A percentile compares a stretch with the other conserved stretches of the same genome.
phyloP scores from a whole-genome alignment of 2,113 vertebrate genomes.

The Callorhinus ursinus region DNA sequence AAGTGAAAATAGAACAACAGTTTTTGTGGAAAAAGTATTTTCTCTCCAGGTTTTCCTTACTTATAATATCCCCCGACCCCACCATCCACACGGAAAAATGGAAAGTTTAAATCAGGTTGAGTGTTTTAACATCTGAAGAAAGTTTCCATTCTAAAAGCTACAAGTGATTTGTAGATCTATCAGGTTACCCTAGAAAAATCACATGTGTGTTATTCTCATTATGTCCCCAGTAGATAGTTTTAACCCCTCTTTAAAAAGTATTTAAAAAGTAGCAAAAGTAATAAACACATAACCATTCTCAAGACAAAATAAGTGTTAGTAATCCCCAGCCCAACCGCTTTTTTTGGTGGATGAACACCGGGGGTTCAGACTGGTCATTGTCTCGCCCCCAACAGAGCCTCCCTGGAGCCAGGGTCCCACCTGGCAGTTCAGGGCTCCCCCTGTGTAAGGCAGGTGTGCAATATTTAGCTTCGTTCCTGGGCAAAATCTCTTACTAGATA shows the following conservation, averaged over 20 bases:
- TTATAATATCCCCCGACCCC: background rate
- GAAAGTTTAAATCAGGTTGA: background rate
- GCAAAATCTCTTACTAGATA: background rate
- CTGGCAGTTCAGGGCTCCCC: background rate
- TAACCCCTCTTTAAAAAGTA: background rate
- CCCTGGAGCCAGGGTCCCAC: background rate
- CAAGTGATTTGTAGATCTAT: background rate
- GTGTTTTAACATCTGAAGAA: background rate
- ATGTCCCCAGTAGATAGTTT: background rate
- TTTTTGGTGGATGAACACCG: background rate
- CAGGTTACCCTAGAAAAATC: background rate
- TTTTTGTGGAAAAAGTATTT: background rate
- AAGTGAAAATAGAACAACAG: background rate
- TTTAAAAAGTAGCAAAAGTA: background rate
- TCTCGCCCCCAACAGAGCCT: no score
- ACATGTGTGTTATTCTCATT: background rate
- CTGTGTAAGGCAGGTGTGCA: rapidly evolving
- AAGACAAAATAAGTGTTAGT: background rate
- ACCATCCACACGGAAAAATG: background rate
- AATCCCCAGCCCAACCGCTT: background rate
- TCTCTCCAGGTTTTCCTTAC: background rate
- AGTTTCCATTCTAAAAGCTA: background rate
- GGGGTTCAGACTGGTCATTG: background rate
- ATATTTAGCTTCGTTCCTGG: background rate
- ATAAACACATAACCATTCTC: background rate